phyloP scores from a whole-genome alignment of 2,113 vertebrate species.

The Psittacara wagleri region DNA sequence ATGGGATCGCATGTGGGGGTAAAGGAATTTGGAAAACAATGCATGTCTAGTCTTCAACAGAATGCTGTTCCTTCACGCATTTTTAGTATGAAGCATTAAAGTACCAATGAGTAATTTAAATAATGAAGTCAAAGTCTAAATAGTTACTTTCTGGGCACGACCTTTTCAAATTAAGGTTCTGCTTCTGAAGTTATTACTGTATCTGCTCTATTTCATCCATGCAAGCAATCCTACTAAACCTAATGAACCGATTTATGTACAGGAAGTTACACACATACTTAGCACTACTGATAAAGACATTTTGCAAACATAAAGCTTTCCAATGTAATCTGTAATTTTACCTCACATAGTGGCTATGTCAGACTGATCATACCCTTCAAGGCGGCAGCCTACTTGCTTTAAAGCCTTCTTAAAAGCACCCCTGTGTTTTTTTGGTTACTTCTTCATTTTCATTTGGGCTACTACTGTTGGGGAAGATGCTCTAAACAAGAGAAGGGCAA shows the following conservation, averaged over 20 bases:
- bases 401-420: neutral
- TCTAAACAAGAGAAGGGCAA: neutral
- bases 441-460: neutral
- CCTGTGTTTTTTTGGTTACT: neutral
- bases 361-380: neutral
- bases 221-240: neutral
- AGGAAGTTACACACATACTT: neutral
- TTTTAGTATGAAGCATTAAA: conserved; percentile 39
- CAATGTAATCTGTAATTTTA: neutral
- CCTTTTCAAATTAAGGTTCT: conserved; percentile 7
- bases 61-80: conserved; percentile 55
- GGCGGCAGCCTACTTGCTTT: neutral
- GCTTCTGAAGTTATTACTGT: neutral
- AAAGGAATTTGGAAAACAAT: conserved; percentile 68
- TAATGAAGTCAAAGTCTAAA: conserved; percentile 26
- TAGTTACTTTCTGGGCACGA: conserved; percentile 1
- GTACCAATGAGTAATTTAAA: neutral
- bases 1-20: conserved; percentile 60
- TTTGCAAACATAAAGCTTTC: neutral
- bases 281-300: neutral
- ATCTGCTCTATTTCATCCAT: neutral
- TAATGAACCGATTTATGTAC: neutral
- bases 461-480: neutral
- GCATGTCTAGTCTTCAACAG: conserved; percentile 48
- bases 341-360: neutral